A percentile compares a stretch with the other conserved stretches of the same genome.
Evolutionary conservation across 1,140 invertebrate genomes (phyloP).

Genomic region (Alviniconcha marisindica): DNA sequence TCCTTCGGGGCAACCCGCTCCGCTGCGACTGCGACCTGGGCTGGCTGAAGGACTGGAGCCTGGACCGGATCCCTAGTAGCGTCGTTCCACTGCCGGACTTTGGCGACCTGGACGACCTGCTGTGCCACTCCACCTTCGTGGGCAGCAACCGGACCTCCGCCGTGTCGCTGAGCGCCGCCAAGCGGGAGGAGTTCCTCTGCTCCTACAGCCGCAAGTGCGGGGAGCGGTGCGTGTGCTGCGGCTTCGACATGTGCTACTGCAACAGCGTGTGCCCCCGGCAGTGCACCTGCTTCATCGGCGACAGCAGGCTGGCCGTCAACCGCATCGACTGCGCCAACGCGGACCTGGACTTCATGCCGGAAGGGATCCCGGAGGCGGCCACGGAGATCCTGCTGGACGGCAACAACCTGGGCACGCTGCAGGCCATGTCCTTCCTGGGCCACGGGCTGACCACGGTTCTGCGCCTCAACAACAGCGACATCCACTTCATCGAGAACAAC

Average conservation of each 20-base stretch:
- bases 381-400: slow-evolving; percentile 56
- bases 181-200: slow-evolving; percentile 54
- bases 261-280: slow-evolving; percentile 48
- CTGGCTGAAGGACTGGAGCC: slow-evolving; percentile 60
- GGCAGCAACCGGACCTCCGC: not conserved
- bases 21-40: slow-evolving; percentile 59
- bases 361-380: slow-evolving; percentile 49
- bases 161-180: slow-evolving; percentile 32
- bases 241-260: slow-evolving; percentile 53
- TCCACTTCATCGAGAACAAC: slow-evolving; percentile 52
- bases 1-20: slow-evolving; percentile 57
- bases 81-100: slow-evolving; percentile 45
- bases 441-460: slow-evolving; percentile 47
- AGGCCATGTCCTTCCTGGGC: slow-evolving; percentile 44
- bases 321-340: slow-evolving; percentile 50
- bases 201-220: slow-evolving; percentile 51
- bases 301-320: slow-evolving; percentile 41
- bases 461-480: slow-evolving; percentile 57
- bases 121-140: slow-evolving; percentile 49
- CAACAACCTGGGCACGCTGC: slow-evolving; percentile 53
- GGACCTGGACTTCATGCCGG: slow-evolving; percentile 48
- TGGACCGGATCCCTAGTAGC: slow-evolving; percentile 31
- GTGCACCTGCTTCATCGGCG: slow-evolving; percentile 52
- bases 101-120: slow-evolving; percentile 41
- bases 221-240: slow-evolving; percentile 57